Evolutionary conservation across 2,888 invertebrate species (phyloP), one percentile per base, ranked within the genome.

Genomic region (Schizaphis graminum): DNA sequence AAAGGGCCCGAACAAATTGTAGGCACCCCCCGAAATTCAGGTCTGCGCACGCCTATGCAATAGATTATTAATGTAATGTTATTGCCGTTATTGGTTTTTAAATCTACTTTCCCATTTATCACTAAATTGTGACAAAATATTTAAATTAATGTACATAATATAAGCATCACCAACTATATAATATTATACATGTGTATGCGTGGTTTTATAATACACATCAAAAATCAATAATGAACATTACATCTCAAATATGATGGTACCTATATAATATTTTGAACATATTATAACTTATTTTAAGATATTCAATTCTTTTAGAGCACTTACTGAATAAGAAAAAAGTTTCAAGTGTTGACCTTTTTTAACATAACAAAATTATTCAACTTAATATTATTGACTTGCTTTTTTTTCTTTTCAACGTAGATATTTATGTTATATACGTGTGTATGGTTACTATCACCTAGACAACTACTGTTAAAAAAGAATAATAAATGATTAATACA

Each of bases 391-490:
- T 93, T 85, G 89, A 93, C 84, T 56, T 93, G 21, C 35, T 84
- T 77, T 89, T 84, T 56, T 89, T n/a, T 84, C 89, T 57, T 57
- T 84, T 16, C 21, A n/a, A 35, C 77, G 1, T 35, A 77, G 77
- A 11, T 92, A 67, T 92, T 92, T 88, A 41, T 41, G 49, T 92
- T 87, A 41, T 24, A 49, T 28, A 86, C 67, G 28, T 94, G 93
- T 94, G 86, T 94, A 61, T 94, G 61, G 86, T 94, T 85, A 90
- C 93, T 86, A 94, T 94, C 93, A 94, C 93, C 93, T 90, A 91
- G 93, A 94, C 93, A 94, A 94, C 93, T 91, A n/a, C 47, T 93
- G 8, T 87, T 77, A 49, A 88, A 94, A 93, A 94, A 90, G 41
- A 90, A 86, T 94, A 94, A 90, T 90, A 93, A 47, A 90, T 93